phyloP scores from a whole-genome alignment of 2,113 vertebrate species.

The Micromys minutus region DNA sequence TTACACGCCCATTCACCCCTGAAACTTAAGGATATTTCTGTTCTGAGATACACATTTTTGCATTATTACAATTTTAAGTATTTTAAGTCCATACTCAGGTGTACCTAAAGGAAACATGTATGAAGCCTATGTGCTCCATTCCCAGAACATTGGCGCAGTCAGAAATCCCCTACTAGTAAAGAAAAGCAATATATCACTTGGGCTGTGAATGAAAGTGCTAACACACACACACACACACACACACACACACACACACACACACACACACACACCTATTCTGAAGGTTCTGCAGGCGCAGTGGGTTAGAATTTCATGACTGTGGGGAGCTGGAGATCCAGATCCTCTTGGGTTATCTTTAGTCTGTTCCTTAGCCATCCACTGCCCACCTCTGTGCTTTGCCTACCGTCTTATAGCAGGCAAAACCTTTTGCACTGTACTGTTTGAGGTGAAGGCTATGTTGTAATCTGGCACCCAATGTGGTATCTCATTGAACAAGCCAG shows the following conservation, averaged over 20 bases:
- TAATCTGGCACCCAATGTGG: neutral
- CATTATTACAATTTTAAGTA: slow-evolving; percentile 43
- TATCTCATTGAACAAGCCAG: no score
- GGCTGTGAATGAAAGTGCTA: neutral
- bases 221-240: no score
- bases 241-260: no score
- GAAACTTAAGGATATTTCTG: neutral
- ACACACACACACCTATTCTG: neutral
- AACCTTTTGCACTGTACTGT: neutral
- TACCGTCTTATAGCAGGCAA: neutral
- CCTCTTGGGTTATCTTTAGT: neutral
- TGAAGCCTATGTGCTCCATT: neutral
- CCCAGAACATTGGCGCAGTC: neutral
- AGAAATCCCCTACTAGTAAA: neutral
- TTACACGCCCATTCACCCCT: neutral
- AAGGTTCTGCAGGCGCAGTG: neutral
- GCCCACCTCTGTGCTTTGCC: neutral
- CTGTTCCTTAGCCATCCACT: neutral
- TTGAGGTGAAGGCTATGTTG: neutral
- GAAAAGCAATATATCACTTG: neutral
- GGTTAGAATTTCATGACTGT: neutral
- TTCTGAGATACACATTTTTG: neutral
- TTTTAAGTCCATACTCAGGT: neutral
- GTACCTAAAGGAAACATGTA: neutral
- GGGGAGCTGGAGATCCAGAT: neutral